Evolutionary conservation across 2,797 vertebrate species (phyloP).

Genomic region (Schizopygopsis pylzovi): DNA sequence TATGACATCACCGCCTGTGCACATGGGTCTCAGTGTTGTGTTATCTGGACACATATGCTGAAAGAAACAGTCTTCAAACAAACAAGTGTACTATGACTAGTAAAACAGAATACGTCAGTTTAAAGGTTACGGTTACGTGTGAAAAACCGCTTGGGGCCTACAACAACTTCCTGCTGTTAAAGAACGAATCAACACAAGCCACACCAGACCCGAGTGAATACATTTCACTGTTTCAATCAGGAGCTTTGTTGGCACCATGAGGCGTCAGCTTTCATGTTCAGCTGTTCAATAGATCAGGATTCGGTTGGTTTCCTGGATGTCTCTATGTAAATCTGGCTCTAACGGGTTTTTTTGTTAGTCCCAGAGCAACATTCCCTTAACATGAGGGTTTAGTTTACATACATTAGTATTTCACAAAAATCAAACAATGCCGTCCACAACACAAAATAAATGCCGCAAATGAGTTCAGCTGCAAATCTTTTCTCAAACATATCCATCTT

Average conservation of each 20-base stretch:
- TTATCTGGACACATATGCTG: neutral
- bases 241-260: constrained; percentile 24
- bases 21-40: neutral
- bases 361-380: neutral
- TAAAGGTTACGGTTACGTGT: neutral
- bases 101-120: neutral
- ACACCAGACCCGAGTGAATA: constrained; percentile 18
- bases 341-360: neutral
- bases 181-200: neutral
- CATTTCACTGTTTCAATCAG: constrained; percentile 36
- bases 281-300: constrained; percentile 45
- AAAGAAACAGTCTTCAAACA: neutral
- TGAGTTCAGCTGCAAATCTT: neutral
- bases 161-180: constrained; percentile 13
- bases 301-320: constrained; percentile 32
- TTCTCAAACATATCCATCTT: neutral
- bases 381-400: neutral
- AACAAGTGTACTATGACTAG: neutral
- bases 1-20: constrained; percentile 25
- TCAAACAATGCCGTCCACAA: neutral
- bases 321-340: constrained; percentile 30
- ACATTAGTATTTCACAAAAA: neutral
- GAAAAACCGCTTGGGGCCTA: neutral
- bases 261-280: constrained; percentile 44
- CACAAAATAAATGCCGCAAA: neutral